Base-by-base conservation (phyloP, 1,140 invertebrate species). In the Megalonaias nervosa region DNA sequence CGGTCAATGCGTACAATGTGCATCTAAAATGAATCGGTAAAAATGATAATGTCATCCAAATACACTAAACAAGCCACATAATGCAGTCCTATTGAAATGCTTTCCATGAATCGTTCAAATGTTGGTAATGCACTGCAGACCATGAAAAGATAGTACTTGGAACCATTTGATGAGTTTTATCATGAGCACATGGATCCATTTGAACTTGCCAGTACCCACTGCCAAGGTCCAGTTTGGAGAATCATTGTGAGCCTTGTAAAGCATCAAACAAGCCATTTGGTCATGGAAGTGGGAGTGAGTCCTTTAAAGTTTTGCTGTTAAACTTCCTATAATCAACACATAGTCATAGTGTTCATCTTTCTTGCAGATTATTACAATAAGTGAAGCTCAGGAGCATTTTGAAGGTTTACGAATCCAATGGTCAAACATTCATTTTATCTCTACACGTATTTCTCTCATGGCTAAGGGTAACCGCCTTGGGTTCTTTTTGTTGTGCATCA, bases 241-340 rank as follows among this genome's bases (percentile, higher is more conserved):
- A 70, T 2, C 26, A 70, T 1, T 23, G 26, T 21, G 67, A 48
- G 13, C 67, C 67, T 57, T 26, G 55, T 11, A 69, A 21, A 48
- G 48, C 56, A 57, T 69, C 67, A 57, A 69, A 31, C 19, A 31
- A 15, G 15, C 38, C 26, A 26, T 67, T 48, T 16, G 55, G 31
- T 48, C 66, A 1, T 16, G 66, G 66, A 48, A 55, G 6, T 26
- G 66, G 31, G n/a, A 38, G 38, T 15, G 66, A 67, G 15, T 67
- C 66, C n/a, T 67, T 67, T n/a, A 9, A 13, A 4, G 66, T 31
- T 67, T 5, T 48, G 3, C 55, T 48, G 26, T 74, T 75, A 12
- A 79, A 1, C 55, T 55, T 64, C n/a, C 70, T 55, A 38, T 60
- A 81, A 62, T 79, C 80, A 17, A 71, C 69, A 68, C 73, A 79